Conservation (phyloP, 2,888 invertebrate species). For the Aporophyla nigra region DNA sequence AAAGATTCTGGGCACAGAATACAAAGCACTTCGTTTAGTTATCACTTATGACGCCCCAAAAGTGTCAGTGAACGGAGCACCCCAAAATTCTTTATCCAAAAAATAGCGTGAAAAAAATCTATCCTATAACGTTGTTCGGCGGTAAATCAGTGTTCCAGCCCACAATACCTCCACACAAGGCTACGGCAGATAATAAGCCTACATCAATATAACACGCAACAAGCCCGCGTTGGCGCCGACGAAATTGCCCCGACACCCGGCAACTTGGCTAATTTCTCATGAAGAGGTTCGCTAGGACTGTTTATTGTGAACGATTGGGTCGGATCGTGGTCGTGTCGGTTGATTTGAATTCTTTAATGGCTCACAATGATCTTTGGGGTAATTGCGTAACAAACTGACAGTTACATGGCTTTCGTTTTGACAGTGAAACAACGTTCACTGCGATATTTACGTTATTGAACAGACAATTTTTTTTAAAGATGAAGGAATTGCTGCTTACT, state of each 20-base stretch:
- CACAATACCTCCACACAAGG: conserved; percentile 68
- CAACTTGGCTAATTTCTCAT: conserved; percentile 81
- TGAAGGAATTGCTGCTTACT: no score
- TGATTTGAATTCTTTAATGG: neutral
- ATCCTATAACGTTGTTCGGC: conserved; percentile 59
- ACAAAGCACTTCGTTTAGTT: conserved; percentile 32
- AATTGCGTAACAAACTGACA: no score
- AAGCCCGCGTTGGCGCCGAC: conserved; percentile 64
- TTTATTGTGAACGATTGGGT: conserved; percentile 62
- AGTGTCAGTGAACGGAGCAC: conserved; percentile 41
- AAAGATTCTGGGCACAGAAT: conserved; percentile 6
- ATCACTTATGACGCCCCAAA: conserved; percentile 28
- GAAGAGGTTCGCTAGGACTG: conserved; percentile 65
- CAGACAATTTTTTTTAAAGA: no score
- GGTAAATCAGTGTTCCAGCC: conserved; percentile 65
- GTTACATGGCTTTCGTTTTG: no score
- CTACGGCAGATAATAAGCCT: conserved; percentile 70
- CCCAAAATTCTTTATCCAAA: conserved; percentile 49
- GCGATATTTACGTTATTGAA: no score
- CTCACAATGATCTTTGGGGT: neutral
- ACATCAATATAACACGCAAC: conserved; percentile 72
- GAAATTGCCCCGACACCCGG: conserved; percentile 76
- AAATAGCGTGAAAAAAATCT: conserved; percentile 55
- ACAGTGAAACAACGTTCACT: no score
- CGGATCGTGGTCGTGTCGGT: conserved; percentile 24